Base-by-base conservation (phyloP, 53 echinoderm and acorn worm genomes). In the Luidia sarsii region DNA sequence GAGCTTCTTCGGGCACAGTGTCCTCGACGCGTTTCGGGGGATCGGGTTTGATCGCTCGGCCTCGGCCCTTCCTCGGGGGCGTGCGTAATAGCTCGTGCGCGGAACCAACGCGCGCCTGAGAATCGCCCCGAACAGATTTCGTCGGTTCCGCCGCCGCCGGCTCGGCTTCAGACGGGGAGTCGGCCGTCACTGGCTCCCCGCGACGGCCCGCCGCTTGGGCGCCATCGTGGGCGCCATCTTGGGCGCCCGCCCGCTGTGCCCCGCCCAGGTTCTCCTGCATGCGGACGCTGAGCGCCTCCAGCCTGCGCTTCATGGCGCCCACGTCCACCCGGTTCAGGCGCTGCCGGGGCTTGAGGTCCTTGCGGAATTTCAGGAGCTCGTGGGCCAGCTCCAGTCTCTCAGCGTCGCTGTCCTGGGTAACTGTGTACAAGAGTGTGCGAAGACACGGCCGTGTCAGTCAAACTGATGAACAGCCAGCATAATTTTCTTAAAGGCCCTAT, bases 311-410 rank as follows among this genome's bases (percentile, higher is more conserved):
- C 80, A 94, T 79, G 13, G 54, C 60, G 10, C 48, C 59, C 65
- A 94, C 64, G 54, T 94, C 86, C n/a, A 86, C 83, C 31, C 75
- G 77, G 29, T 94, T 88, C 36, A 88, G 81, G 21, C 89, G 80
- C 69, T 82, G 79, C n/a, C 82, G 70, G 18, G 89, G 89, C 50
- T 92, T 89, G 15, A 92, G 84, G 2, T 91, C 74, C 39, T 87
- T 75, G 7, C 92, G 87, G 67, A 95, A 92, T 9, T 69, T 45
- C 43, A 82, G 39, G 16, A 95, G 80, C 11, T 95, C 89, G 31
- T 80, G 71, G 4, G 81, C 85, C 18, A 95, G 81, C 35, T 89
- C 20, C 52, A 87, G 35, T 54, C 84, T 66, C 64, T 62, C n/a
- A 22, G 14, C 48, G 45, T 13, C 59, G 31, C 55, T 72, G 67